phyloP scores from a whole-genome alignment of 2,797 vertebrate species.

The Linurgus olivaceus region DNA sequence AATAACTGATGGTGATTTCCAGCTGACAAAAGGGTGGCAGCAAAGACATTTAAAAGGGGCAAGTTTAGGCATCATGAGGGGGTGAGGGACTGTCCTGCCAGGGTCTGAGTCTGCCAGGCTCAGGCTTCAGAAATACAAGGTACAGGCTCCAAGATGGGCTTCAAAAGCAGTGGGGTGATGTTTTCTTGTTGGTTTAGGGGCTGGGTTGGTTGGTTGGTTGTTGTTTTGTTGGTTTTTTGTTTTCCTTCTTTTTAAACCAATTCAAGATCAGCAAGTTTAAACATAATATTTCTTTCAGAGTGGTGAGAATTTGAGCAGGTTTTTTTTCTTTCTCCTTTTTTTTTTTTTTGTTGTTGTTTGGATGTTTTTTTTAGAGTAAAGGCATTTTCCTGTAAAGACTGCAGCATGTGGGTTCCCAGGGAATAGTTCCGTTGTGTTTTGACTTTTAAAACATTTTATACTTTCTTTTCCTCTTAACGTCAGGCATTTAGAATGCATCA shows the following conservation, averaged over 20 bases:
- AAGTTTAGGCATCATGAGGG: background rate
- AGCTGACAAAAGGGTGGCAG: background rate
- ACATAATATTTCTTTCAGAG: background rate
- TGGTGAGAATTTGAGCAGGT: background rate
- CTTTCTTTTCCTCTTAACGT: background rate
- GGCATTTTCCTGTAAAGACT: background rate
- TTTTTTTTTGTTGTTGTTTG: background rate
- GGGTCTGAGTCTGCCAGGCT: background rate
- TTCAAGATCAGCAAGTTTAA: background rate
- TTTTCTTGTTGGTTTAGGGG: background rate
- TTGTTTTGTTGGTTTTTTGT: background rate
- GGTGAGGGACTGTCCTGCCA: background rate
- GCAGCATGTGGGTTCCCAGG: background rate
- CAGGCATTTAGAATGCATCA: background rate
- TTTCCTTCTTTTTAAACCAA: background rate
- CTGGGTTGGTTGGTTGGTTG: fast-evolving
- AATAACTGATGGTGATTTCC: background rate
- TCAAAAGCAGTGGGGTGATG: background rate
- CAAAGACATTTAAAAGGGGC: background rate
- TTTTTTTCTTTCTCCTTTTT: background rate
- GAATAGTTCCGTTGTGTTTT: background rate
- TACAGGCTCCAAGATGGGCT: background rate
- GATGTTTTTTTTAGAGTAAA: background rate
- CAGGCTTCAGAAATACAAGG: background rate
- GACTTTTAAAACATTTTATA: background rate